Evolutionary conservation across 2,113 vertebrate genomes (phyloP).

Genomic region (Uria lomvia): DNA sequence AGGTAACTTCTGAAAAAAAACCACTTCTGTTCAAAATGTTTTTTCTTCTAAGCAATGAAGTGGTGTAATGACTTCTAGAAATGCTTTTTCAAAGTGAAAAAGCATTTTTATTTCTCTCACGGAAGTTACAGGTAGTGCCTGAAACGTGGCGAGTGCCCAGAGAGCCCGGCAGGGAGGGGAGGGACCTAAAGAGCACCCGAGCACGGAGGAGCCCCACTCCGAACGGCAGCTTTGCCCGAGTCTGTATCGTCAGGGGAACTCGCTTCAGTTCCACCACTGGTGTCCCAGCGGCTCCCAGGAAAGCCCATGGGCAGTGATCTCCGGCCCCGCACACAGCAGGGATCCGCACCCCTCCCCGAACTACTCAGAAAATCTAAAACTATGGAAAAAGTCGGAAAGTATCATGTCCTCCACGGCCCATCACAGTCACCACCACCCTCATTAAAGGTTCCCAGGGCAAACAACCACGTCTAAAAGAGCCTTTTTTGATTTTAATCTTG

Average conservation of each 20-base stretch:
- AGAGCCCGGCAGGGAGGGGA: background rate
- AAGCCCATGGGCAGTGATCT: background rate
- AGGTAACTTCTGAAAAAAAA: background rate
- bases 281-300: background rate
- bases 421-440: accelerated
- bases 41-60: background rate
- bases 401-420: accelerated
- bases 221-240: accelerated
- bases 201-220: accelerated
- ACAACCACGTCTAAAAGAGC: accelerated
- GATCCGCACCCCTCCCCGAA: background rate
- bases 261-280: background rate
- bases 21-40: background rate
- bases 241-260: too few relatives aligned
- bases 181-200: background rate
- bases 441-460: background rate
- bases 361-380: background rate
- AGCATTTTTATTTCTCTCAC: accelerated
- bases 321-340: background rate
- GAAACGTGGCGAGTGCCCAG: accelerated
- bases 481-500: background rate
- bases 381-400: background rate
- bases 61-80: background rate
- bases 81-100: background rate
- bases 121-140: too few relatives aligned